Evolutionary conservation across 2,888 invertebrate species (phyloP).

Genomic region (Oegoconia quadripuncta): DNA sequence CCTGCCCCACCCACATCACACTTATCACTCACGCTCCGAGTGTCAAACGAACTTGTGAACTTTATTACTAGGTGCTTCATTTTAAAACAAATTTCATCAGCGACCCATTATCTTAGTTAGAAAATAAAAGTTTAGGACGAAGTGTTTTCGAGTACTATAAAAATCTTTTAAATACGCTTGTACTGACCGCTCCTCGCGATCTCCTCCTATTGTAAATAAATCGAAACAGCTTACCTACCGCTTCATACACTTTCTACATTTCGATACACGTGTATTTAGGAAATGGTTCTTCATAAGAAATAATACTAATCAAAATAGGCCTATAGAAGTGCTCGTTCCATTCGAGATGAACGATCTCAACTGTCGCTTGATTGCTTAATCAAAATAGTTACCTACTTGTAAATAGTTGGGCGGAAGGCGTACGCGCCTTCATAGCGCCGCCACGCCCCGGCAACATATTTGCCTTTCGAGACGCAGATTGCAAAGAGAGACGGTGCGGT

Average conservation of each 20-base stretch:
- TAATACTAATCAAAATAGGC: slow-evolving; percentile 46
- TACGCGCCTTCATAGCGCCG: slow-evolving; percentile 19
- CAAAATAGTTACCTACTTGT: slow-evolving; percentile 22
- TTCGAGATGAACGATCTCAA: slow-evolving; percentile 31
- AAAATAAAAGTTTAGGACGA: slow-evolving; percentile 35
- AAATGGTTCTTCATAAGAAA: slow-evolving; percentile 42
- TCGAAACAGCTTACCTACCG: slow-evolving; percentile 56
- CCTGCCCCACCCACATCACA: slow-evolving; percentile 12
- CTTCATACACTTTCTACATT: slow-evolving; percentile 68
- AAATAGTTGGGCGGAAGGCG: slow-evolving; percentile 36
- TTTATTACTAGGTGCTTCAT: slow-evolving; percentile 37
- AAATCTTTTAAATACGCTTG: slow-evolving; percentile 47
- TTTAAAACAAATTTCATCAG: slow-evolving; percentile 26
- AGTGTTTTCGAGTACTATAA: slow-evolving; percentile 36
- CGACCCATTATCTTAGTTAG: slow-evolving; percentile 32
- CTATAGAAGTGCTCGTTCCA: slow-evolving; percentile 39
- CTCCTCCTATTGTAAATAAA: slow-evolving; percentile 59
- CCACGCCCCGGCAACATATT: background rate
- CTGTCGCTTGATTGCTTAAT: slow-evolving; percentile 40
- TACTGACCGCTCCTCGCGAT: slow-evolving; percentile 44
- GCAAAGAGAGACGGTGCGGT: too few species aligned
- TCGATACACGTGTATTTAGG: slow-evolving; percentile 57
- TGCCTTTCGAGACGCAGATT: too few species aligned
- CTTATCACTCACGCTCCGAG: slow-evolving; percentile 27
- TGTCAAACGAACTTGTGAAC: slow-evolving; percentile 30